Percentiles rank a stretch among this genome's conserved stretches.
Evolutionary conservation across 2,113 vertebrate species (phyloP).

Genomic region (Mus musculus): DNA sequence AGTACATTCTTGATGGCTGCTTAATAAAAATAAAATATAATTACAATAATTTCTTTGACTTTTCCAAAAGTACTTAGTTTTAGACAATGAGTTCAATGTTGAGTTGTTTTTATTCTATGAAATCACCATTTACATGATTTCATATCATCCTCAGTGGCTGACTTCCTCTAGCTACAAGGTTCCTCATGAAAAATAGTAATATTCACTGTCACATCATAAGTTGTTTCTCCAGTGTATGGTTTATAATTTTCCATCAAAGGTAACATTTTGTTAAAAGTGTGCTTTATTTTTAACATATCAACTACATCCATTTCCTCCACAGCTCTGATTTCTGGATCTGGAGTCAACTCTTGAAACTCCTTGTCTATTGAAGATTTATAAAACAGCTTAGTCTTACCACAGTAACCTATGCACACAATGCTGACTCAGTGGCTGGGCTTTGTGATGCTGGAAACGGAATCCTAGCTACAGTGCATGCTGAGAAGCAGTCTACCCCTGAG

Average conservation of each 20-base stretch:
- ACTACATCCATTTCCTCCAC: not conserved
- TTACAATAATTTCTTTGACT: not conserved
- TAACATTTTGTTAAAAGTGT: not conserved
- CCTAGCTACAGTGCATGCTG: not conserved
- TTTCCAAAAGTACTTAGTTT: not conserved
- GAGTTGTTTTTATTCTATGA: not conserved
- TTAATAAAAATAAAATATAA: constrained; percentile 23
- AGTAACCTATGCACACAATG: not conserved
- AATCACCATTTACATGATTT: not conserved
- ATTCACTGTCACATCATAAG: not conserved
- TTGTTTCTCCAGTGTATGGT: not conserved
- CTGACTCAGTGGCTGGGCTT: not conserved
- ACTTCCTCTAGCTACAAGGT: not conserved
- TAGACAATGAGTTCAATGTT: not conserved
- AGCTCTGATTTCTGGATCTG: constrained; percentile 30
- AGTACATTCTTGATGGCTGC: not conserved
- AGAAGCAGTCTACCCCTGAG: not conserved
- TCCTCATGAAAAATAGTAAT: constrained; percentile 22
- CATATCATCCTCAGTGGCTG: not conserved
- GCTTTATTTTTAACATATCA: not conserved
- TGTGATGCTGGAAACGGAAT: not conserved
- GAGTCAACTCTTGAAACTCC: constrained; percentile 6
- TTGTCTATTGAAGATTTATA: not conserved
- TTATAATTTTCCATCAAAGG: not conserved
- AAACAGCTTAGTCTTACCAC: constrained; percentile 14